A percentile compares a stretch with the other conserved stretches of the same genome.
These are phyloP conservation scores for Meteorus colon DNA, from an alignment of 2,888 invertebrate genomes.

Conservation along the genomic window DNA sequence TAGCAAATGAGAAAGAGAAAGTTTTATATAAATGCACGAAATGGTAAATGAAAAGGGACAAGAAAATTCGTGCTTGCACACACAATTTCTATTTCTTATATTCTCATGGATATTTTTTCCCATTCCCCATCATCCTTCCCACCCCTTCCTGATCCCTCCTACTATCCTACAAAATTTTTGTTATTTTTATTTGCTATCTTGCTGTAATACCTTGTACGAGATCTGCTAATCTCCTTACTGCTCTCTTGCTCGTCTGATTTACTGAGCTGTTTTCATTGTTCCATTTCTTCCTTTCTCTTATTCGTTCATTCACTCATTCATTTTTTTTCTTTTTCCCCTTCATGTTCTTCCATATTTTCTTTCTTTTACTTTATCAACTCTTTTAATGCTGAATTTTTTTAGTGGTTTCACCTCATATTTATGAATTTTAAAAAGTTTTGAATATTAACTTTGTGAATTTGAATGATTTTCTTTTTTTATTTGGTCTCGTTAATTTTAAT, in stretches of 20 bases:
- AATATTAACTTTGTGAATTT: background rate
- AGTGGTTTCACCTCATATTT: background rate
- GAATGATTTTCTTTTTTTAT: no score
- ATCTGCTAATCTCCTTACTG: constrained; percentile 65
- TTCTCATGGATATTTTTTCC: no score
- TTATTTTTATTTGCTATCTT: constrained; percentile 47
- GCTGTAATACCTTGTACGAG: constrained; percentile 61
- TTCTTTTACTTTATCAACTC: constrained; percentile 17
- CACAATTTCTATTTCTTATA: constrained; percentile 44
- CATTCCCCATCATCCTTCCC: no score
- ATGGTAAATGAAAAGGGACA: constrained; percentile 32
- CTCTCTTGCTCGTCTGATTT: constrained; percentile 65
- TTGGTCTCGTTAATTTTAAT: background rate
- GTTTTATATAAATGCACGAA: background rate
- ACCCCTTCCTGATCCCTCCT: background rate
- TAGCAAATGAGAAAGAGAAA: no score
- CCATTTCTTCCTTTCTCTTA: constrained; percentile 54
- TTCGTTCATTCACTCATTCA: constrained; percentile 63
- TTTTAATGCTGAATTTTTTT: constrained; percentile 3
- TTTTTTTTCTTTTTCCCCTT: constrained; percentile 36
- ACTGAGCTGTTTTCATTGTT: constrained; percentile 71
- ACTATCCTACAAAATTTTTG: constrained; percentile 21
- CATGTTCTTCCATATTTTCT: constrained; percentile 17
- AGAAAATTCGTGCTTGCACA: constrained; percentile 17
- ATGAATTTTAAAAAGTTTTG: constrained; percentile 1